Evolutionary conservation across 2,888 invertebrate genomes (phyloP).

Genomic region (Anthophora plumipes): DNA sequence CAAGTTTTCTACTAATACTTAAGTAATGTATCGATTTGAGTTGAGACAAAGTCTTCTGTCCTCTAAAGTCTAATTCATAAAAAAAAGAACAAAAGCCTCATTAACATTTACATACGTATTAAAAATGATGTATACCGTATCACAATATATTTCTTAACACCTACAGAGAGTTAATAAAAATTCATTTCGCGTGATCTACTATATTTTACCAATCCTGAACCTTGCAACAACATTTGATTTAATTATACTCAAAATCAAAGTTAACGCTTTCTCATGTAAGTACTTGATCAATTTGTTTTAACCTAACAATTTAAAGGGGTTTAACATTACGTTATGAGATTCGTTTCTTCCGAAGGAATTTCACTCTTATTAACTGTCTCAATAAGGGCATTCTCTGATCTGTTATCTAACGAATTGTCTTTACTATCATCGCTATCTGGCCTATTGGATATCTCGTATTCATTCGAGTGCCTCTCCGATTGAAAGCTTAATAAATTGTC

Average conservation of each 20-base stretch:
- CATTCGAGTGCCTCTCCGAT: conserved; percentile 71
- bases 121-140: conserved; percentile 43
- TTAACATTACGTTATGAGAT: conserved; percentile 73
- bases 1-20: conserved; percentile 12
- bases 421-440: conserved; percentile 76
- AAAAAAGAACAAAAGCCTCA: conserved; percentile 40
- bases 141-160: conserved; percentile 48
- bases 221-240: conserved; percentile 30
- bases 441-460: conserved; percentile 75
- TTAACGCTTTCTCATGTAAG: conserved; percentile 13
- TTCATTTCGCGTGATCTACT: conserved; percentile 5
- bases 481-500: conserved; percentile 52
- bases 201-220: conserved; percentile 6
- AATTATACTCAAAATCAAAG: conserved; percentile 2
- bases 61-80: neutral
- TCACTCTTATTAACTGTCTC: conserved; percentile 69
- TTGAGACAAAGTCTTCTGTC: conserved; percentile 1
- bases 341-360: conserved; percentile 66
- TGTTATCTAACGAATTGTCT: conserved; percentile 74
- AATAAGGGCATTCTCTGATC: conserved; percentile 71
- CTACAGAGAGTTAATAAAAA: conserved; percentile 28
- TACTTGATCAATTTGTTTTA: conserved; percentile 25
- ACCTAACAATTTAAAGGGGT: conserved; percentile 20
- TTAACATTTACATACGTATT: conserved; percentile 37
- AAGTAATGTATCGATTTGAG: neutral